phyloP scores from a whole-genome alignment of 2,113 vertebrate species.

The Rhodinocichla rosea region DNA sequence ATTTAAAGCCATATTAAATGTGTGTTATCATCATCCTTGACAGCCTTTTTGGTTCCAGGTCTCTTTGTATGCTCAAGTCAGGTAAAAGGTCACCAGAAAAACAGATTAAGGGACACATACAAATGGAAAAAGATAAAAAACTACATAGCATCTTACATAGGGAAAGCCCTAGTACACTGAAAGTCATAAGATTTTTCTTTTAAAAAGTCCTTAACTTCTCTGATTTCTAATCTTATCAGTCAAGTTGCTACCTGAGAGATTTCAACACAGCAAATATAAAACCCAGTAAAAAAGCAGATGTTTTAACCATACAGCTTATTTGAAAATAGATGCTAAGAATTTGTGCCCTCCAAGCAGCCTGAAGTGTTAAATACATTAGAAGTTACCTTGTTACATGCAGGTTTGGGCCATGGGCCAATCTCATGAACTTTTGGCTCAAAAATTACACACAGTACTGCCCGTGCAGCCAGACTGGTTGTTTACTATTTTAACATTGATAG shows the following conservation, averaged over 20 bases:
- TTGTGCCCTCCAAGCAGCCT: neutral
- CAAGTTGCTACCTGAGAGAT: neutral
- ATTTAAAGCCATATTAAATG: neutral
- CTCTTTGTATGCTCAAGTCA: neutral
- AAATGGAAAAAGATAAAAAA: neutral
- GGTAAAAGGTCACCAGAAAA: neutral
- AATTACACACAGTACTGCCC: neutral
- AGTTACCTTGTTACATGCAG: neutral
- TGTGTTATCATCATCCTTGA: neutral
- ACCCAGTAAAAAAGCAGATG: neutral
- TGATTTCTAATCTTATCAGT: neutral
- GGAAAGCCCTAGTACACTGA: neutral
- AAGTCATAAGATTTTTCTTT: neutral
- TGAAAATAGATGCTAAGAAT: neutral
- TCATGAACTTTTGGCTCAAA: neutral
- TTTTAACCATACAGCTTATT: neutral
- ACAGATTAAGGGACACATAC: neutral
- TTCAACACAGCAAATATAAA: neutral
- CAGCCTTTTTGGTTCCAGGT: neutral
- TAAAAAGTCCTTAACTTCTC: neutral
- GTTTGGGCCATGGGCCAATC: neutral
- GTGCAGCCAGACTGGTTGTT: neutral
- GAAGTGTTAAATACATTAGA: neutral
- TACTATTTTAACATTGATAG: neutral
- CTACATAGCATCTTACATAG: neutral